Evolutionary conservation across 1,140 invertebrate genomes (phyloP).

Genomic region (Eciton burchellii): DNA sequence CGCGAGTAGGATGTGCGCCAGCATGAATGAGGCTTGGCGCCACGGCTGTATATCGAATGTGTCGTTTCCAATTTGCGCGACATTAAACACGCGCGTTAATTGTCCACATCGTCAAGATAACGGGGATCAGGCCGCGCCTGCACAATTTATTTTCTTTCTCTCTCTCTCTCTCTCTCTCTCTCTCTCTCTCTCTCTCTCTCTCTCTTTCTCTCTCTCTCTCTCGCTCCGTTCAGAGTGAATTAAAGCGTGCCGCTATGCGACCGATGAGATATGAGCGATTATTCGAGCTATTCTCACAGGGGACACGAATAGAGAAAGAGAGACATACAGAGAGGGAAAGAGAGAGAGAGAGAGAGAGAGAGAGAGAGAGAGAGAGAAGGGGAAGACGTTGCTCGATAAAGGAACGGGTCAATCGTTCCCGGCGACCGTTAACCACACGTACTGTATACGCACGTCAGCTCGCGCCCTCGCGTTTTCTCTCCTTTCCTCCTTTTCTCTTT

Average conservation of each 20-base stretch:
- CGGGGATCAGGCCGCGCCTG: neutral
- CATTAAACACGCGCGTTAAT: conserved; percentile 27
- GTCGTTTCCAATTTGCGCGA: conserved; percentile 7
- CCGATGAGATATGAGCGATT: neutral
- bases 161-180: conserved; percentile 7
- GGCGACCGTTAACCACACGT: neutral
- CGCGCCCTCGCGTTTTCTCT: neutral
- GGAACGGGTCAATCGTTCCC: neutral
- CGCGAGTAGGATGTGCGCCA: neutral
- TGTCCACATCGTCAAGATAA: neutral
- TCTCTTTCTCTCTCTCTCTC: conserved; percentile 2
- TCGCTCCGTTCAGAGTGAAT: neutral
- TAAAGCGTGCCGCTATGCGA: conserved; percentile 4
- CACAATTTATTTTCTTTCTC: conserved; percentile 12
- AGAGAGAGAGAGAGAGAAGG: too few relatives aligned
- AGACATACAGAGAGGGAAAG: neutral
- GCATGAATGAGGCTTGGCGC: conserved; percentile 8
- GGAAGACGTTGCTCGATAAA: neutral
- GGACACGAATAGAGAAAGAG: neutral
- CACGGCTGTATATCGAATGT: conserved; percentile 8
- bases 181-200: neutral
- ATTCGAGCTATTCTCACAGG: neutral
- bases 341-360: neutral
- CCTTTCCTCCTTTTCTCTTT: neutral
- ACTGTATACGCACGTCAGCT: neutral